Conservation (phyloP, 2,888 invertebrate genomes). For the Minunthozetes semirufus region DNA sequence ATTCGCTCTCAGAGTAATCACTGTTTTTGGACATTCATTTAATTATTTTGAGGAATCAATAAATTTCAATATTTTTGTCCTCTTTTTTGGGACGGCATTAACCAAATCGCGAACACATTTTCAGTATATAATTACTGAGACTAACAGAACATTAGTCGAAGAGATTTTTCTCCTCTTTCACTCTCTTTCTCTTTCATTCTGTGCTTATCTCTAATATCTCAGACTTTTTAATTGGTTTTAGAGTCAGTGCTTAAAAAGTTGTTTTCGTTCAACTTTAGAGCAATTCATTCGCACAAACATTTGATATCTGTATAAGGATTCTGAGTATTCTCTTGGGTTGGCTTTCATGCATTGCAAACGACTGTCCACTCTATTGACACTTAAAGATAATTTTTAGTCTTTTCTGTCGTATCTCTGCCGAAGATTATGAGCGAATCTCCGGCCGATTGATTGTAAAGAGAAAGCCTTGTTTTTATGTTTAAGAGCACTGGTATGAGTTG, state of each 20-base stretch:
- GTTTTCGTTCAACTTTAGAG: neutral
- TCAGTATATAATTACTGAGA: conserved; percentile 10
- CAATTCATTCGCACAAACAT: neutral
- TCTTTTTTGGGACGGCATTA: neutral
- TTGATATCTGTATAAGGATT: neutral
- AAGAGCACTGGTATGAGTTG: neutral
- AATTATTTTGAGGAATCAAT: neutral
- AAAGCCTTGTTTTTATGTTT: neutral
- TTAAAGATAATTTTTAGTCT: neutral
- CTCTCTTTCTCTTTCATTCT: neutral
- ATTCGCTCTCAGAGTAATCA: too few species aligned
- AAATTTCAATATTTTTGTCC: neutral
- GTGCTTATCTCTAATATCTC: neutral
- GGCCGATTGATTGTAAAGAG: neutral
- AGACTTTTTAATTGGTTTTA: conserved; percentile 13
- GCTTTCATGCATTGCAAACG: conserved; percentile 5
- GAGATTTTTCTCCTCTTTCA: neutral
- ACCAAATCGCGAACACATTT: conserved; percentile 11
- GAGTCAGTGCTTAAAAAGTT: neutral
- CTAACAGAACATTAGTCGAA: conserved; percentile 13
- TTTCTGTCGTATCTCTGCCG: neutral
- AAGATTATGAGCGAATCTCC: conserved; percentile 22
- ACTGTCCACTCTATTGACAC: conserved; percentile 21
- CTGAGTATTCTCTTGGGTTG: neutral
- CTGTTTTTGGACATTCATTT: neutral